Conservation (phyloP, 2,113 vertebrate species). For the Lathamus discolor region DNA sequence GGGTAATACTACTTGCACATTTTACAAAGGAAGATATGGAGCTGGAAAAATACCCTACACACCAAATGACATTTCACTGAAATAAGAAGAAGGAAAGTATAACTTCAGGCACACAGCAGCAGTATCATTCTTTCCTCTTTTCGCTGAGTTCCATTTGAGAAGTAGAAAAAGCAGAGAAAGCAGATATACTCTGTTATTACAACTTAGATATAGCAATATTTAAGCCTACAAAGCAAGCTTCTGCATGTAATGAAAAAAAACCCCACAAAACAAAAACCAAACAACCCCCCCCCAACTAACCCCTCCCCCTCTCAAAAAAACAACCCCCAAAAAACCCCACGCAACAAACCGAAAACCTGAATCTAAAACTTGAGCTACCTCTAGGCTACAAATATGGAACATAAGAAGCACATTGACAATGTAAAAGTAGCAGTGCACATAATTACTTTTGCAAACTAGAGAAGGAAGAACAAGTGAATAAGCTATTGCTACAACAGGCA, state of each 20-base stretch:
- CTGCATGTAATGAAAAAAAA: neutral
- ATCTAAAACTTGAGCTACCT: neutral
- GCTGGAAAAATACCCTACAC: neutral
- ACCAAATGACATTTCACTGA: neutral
- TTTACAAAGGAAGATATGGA: neutral
- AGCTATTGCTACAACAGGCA: neutral
- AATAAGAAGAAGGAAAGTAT: neutral
- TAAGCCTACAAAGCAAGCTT: neutral
- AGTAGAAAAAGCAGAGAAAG: neutral
- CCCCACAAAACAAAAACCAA: no score
- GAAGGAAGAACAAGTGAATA: neutral
- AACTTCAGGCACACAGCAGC: neutral
- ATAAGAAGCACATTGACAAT: rapidly evolving
- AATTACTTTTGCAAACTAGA: neutral
- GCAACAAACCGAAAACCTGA: neutral
- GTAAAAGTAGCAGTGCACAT: neutral
- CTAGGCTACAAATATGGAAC: neutral
- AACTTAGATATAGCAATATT: neutral
- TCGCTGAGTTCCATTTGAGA: neutral
- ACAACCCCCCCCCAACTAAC: no score
- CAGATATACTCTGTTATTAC: neutral
- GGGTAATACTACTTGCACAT: neutral
- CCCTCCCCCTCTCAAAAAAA: neutral
- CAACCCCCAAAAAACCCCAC: neutral
- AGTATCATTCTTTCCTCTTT: neutral